A percentile compares a stretch with the other conserved stretches of the same genome.
Conservation (phyloP, 2,113 vertebrate species). For the Naja naja region DNA sequence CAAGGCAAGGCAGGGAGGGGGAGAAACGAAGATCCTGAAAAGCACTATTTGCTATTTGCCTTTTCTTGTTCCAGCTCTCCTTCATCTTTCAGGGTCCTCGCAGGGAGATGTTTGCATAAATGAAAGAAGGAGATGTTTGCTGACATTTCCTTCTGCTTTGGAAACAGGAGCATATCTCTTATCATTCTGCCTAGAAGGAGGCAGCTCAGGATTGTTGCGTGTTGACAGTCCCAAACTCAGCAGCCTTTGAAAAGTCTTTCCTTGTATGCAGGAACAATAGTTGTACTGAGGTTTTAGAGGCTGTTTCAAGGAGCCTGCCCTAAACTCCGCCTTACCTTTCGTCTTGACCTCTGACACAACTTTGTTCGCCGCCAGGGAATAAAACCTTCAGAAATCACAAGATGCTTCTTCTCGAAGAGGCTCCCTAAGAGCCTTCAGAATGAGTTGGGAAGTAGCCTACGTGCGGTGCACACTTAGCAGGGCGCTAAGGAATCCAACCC, state of each 20-base stretch:
- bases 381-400: conserved; percentile 57
- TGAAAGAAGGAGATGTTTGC: neutral
- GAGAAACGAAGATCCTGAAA: neutral
- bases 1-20: neutral
- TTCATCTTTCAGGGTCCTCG: neutral
- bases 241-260: conserved; percentile 6
- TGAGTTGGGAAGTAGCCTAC: conserved; percentile 56
- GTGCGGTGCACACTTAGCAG: neutral
- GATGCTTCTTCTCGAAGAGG: conserved; percentile 52
- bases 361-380: conserved; percentile 46
- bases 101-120: neutral
- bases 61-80: neutral
- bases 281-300: conserved; percentile 23
- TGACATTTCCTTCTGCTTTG: neutral
- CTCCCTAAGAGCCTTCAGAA: conserved; percentile 39
- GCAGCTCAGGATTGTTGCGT: neutral
- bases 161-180: neutral
- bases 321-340: neutral
- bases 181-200: neutral
- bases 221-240: neutral
- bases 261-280: neutral
- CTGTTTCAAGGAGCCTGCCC: conserved; percentile 34
- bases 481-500: conserved; percentile 55
- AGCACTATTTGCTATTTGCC: too few relatives aligned
- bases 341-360: conserved; percentile 45